Base-by-base conservation (phyloP, 2,888 invertebrate genomes). In the Cheilosia scutellata region DNA sequence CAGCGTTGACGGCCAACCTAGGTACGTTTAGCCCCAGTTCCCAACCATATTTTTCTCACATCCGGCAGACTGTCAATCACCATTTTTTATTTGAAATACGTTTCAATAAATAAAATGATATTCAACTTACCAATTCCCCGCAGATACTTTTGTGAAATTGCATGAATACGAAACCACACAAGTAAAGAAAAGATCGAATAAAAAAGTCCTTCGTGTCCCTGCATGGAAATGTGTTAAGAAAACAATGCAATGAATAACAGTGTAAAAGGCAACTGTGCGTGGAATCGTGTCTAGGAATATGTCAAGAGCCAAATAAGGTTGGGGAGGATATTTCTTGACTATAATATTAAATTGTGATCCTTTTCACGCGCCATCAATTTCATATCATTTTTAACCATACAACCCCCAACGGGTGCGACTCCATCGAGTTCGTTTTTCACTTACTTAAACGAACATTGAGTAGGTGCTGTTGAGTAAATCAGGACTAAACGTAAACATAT, bases 221-320 rank as follows among this genome's bases (percentile, higher is more conserved):
- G 76, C 68, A 60, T 68, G 55, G 44, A 68, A 77, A 68, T 60
- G 29, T 76, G 49, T 68, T 20, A 40, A 47, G 9, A 42, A 44
- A 40, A 57, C 60, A 77, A 53, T 62, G 42, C 68, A 53, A 51
- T 68, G 37, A 66, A 58, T 66, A 58, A 37, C 37, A 66, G 40
- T 20, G 29, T 58, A 66, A 66, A 42, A 49, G 53, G 5, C 40
- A 75, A 5, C 51, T 44, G 63, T 6, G 44, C 20, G 49, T 33
- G 11, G 13, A 74, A 57, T 57, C 58, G 27, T 71, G 47, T 60
- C 33, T 60, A 37, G 37, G 49, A 58, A 47, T 58, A 60, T 27
- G 16, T 27, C 33, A 70, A 47, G 57, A 57, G n/a, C 47, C 33
- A 5, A 33, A 58, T 27, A 57, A 58, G 33, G 47, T 16, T 44